These are phyloP conservation scores for Entomobrya proxima DNA, from an alignment of 2,888 invertebrate species.

Conservation along the genomic window DNA sequence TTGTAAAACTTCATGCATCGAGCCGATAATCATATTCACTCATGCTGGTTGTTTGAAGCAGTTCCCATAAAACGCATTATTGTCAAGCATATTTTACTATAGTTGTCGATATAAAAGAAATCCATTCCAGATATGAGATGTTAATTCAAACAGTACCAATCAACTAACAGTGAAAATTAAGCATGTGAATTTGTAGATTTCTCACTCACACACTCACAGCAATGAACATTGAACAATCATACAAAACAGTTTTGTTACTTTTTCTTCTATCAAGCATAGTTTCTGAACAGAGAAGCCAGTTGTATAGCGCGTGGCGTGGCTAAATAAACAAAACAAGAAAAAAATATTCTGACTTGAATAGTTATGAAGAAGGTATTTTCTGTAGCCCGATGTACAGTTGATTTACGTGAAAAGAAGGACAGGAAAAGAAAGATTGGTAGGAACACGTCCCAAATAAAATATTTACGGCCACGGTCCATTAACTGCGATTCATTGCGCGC, in stretches of 20 bases:
- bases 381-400: not conserved
- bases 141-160: too few relatives aligned
- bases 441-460: constrained; percentile 65
- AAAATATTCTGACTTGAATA: too few relatives aligned
- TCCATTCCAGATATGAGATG: too few relatives aligned
- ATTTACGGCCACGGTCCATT: constrained; percentile 67
- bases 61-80: too few relatives aligned
- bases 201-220: too few relatives aligned
- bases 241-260: not conserved
- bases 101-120: too few relatives aligned
- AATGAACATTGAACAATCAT: not conserved
- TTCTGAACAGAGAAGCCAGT: not conserved
- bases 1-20: not conserved
- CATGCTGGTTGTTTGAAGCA: too few relatives aligned
- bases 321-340: not conserved
- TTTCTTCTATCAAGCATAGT: not conserved
- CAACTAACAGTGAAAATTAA: too few relatives aligned
- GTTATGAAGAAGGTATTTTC: not conserved
- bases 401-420: constrained; percentile 1
- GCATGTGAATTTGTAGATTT: too few relatives aligned
- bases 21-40: not conserved
- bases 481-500: constrained; percentile 63
- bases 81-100: too few relatives aligned
- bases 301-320: not conserved
- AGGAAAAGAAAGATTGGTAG: constrained; percentile 10